phyloP scores from a whole-genome alignment of 23 tunicate species.

The Botrylloides violaceus region DNA sequence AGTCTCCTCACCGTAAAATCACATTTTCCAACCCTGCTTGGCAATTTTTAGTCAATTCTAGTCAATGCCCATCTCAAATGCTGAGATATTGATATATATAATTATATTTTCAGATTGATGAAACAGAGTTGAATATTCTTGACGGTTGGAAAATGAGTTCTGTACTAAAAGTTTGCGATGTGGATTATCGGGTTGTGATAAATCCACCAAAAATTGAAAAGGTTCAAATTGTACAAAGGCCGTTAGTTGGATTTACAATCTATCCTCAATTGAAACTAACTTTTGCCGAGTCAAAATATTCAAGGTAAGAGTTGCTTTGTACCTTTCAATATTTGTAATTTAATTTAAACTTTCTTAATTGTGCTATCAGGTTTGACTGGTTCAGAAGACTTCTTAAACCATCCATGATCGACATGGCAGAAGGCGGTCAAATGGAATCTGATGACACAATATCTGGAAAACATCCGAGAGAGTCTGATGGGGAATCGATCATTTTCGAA shows the following conservation, averaged over 20 bases:
- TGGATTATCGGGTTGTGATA: constrained; percentile 18
- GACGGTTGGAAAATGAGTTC: constrained; percentile 32
- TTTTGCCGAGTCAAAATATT: constrained; percentile 23
- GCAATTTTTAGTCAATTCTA: too few relatives aligned
- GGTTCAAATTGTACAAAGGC: constrained; percentile 12
- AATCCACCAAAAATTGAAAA: constrained; percentile 50
- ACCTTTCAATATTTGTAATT: not conserved
- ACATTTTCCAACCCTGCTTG: too few relatives aligned
- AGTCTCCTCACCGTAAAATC: too few relatives aligned
- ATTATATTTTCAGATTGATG: constrained; percentile 8
- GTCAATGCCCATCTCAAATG: too few relatives aligned
- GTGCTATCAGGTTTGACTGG: not conserved
- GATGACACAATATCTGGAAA: not conserved
- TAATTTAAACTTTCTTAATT: not conserved
- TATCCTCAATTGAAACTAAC: constrained; percentile 35
- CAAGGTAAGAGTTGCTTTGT: constrained; percentile 23
- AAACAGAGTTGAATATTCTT: not conserved
- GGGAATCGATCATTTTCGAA: not conserved
- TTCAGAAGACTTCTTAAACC: not conserved
- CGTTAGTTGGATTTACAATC: constrained; percentile 36
- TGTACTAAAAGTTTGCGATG: constrained; percentile 19
- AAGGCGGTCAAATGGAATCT: not conserved
- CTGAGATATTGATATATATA: too few relatives aligned
- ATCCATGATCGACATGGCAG: not conserved
- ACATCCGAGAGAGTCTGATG: not conserved